A percentile compares a stretch with the other conserved stretches of the same genome.
These are phyloP conservation scores for Takifugu ocellatus DNA, from an alignment of 2,797 vertebrate genomes.

Conservation along the genomic window DNA sequence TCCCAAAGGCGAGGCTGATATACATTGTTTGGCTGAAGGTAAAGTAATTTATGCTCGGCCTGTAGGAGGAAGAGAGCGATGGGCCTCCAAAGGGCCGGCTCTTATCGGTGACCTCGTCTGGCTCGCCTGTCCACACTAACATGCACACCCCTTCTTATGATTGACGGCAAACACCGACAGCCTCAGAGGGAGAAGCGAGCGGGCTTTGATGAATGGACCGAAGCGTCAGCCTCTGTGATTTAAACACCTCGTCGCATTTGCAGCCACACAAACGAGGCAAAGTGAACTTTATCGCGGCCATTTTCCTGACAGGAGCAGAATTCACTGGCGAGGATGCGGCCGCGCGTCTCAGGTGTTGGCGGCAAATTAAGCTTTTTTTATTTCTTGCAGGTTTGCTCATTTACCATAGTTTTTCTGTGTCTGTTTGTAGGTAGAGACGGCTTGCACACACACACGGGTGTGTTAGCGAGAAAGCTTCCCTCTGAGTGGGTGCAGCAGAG, in stretches of 20 bases:
- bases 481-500: constrained; percentile 48
- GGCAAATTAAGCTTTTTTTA: too few relatives aligned
- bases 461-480: constrained; percentile 1
- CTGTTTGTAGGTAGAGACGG: not conserved
- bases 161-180: constrained; percentile 61
- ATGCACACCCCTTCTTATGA: constrained; percentile 39
- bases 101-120: constrained; percentile 66
- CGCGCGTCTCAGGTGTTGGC: not conserved
- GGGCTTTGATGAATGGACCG: constrained; percentile 57
- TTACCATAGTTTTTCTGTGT: not conserved
- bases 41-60: constrained; percentile 65
- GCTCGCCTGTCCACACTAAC: constrained; percentile 30
- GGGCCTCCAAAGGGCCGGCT: constrained; percentile 55
- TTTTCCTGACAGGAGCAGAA: constrained; percentile 32
- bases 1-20: constrained; percentile 6
- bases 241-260: constrained; percentile 50
- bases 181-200: constrained; percentile 49
- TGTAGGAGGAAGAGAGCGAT: constrained; percentile 61
- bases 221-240: constrained; percentile 50
- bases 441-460: not conserved
- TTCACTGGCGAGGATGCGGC: constrained; percentile 20
- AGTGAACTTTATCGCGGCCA: constrained; percentile 3
- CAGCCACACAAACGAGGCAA: constrained; percentile 44
- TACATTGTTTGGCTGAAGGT: constrained; percentile 46
- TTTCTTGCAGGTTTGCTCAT: too few relatives aligned